These are phyloP conservation scores for Lepidurus couesii DNA, from an alignment of 1,140 invertebrate species.

Conservation along the genomic window DNA sequence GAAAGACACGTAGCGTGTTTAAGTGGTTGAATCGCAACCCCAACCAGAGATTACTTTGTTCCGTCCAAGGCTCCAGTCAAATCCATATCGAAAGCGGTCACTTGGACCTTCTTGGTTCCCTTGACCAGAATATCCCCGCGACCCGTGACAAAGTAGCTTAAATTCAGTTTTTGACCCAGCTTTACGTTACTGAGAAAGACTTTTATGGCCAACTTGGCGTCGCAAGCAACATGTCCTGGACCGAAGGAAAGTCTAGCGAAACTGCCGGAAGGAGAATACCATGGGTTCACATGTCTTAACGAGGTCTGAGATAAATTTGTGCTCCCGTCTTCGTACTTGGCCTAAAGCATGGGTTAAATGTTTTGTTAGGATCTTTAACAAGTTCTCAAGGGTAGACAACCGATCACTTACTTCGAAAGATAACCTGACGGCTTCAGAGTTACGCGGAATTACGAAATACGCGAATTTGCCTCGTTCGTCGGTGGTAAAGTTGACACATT, in stretches of 20 bases:
- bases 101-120: not conserved
- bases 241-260: not conserved
- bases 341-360: not conserved
- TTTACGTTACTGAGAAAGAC: not conserved
- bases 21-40: too few relatives aligned
- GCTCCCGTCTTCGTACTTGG: not conserved
- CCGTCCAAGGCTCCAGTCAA: not conserved
- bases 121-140: not conserved
- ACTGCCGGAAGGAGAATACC: not conserved
- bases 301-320: not conserved
- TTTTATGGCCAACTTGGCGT: not conserved
- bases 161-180: not conserved
- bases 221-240: not conserved
- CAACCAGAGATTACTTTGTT: not conserved
- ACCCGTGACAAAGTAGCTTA: not conserved
- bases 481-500: slow-evolving; percentile 40
- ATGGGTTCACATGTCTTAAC: not conserved
- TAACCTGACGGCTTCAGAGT: slow-evolving; percentile 32
- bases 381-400: not conserved
- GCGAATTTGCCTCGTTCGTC: slow-evolving; percentile 40
- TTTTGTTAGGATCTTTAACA: not conserved
- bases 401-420: slow-evolving; percentile 34
- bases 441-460: slow-evolving; percentile 35
- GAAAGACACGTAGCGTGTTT: not conserved
- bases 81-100: not conserved